Percentiles rank a stretch among this genome's conserved stretches.
These are phyloP conservation scores for Diplosoma virens DNA, from an alignment of 23 tunicate genomes.

Conservation along the genomic window DNA sequence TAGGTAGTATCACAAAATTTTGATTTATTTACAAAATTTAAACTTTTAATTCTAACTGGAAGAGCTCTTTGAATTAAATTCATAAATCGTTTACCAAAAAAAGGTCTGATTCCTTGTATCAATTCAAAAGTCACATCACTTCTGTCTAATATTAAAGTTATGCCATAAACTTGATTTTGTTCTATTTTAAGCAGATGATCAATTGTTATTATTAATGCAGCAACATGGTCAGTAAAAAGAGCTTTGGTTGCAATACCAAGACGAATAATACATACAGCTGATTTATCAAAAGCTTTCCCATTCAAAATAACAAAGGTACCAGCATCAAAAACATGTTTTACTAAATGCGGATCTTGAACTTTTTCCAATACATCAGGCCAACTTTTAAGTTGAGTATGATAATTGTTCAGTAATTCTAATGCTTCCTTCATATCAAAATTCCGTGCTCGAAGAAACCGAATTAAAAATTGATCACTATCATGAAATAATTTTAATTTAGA, in stretches of 20 bases:
- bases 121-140: constrained; percentile 26
- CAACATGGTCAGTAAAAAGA: constrained; percentile 47
- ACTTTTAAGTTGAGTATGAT: constrained; percentile 33
- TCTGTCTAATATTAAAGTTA: constrained; percentile 68
- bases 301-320: constrained; percentile 20
- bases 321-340: constrained; percentile 35
- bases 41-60: constrained; percentile 63
- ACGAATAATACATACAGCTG: constrained; percentile 50
- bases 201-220: constrained; percentile 27
- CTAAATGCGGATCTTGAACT: constrained; percentile 47
- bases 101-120: constrained; percentile 68
- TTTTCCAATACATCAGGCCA: constrained; percentile 71
- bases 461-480: constrained; percentile 47
- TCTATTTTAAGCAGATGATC: constrained; percentile 64
- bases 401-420: constrained; percentile 47
- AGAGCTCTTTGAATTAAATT: constrained; percentile 60
- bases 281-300: constrained; percentile 65
- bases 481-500: constrained; percentile 6
- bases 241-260: constrained; percentile 45
- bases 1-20: constrained; percentile 53
- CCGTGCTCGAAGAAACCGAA: constrained; percentile 65
- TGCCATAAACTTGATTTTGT: constrained; percentile 62
- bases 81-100: constrained; percentile 50
- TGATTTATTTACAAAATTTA: constrained; percentile 63
- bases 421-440: constrained; percentile 69